These are phyloP conservation scores for Oligia fasciuncula DNA, from an alignment of 2,888 invertebrate species.

Conservation along the genomic window DNA sequence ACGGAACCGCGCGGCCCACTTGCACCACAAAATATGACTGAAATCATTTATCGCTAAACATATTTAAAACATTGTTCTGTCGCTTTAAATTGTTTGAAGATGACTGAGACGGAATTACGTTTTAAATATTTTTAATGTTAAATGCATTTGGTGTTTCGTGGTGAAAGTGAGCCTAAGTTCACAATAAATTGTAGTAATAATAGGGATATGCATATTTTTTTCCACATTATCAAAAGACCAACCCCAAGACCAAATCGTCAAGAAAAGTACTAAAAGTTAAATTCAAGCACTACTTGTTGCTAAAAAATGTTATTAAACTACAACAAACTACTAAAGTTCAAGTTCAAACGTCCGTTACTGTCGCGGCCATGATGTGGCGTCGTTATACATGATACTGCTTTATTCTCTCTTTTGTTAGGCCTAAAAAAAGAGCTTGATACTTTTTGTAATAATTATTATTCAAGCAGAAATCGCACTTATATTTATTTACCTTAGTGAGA, in stretches of 20 bases:
- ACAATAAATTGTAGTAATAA: background rate
- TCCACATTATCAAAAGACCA: background rate
- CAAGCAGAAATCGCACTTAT: background rate
- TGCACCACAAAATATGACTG: background rate
- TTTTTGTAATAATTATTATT: background rate
- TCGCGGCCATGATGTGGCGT: background rate
- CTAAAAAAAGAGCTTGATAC: no score
- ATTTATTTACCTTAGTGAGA: background rate
- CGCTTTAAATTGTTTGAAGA: no score
- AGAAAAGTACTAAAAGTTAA: background rate
- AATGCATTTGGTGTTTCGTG: background rate
- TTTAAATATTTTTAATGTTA: background rate
- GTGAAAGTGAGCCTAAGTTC: background rate
- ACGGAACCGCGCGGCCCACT: no score
- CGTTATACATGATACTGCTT: background rate
- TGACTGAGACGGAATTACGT: background rate
- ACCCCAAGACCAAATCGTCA: background rate
- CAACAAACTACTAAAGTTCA: background rate
- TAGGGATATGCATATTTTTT: background rate
- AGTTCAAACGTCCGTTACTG: background rate
- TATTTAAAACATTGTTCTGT: background rate
- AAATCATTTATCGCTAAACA: background rate
- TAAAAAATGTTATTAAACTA: background rate
- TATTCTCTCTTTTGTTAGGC: background rate
- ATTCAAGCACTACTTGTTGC: background rate